Conservation (phyloP, 1,140 invertebrate genomes). For the Bombus difficillimus region DNA sequence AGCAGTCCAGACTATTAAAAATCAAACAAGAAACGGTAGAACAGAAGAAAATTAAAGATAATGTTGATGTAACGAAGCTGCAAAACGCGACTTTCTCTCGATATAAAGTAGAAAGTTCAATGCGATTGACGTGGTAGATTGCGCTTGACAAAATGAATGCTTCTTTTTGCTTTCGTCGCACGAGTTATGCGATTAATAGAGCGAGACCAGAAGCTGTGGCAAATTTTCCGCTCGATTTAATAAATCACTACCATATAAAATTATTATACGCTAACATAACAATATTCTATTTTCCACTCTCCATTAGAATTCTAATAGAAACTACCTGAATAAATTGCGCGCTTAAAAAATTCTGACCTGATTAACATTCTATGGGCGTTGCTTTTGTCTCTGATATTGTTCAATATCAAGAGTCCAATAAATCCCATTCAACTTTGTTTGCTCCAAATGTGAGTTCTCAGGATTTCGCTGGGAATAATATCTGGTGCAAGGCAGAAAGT, state of each 20-base stretch:
- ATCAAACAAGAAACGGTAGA: no score
- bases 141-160: slow-evolving; percentile 20
- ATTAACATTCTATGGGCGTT: not conserved
- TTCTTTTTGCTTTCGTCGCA: slow-evolving; percentile 16
- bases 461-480: slow-evolving; percentile 5
- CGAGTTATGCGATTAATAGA: slow-evolving; percentile 22
- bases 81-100: slow-evolving; percentile 50
- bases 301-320: not conserved
- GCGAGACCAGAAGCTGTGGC: not conserved
- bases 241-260: not conserved
- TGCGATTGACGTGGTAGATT: slow-evolving; percentile 38
- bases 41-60: no score
- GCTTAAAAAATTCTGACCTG: no score
- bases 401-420: not conserved
- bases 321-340: not conserved
- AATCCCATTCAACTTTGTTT: not conserved
- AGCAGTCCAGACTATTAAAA: no score
- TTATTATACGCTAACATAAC: not conserved
- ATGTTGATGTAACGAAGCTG: no score
- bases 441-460: not conserved
- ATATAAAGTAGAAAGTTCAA: slow-evolving; percentile 53
- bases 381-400: not conserved
- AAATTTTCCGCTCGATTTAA: slow-evolving; percentile 2
- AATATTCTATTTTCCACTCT: not conserved
- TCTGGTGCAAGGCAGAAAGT: slow-evolving; percentile 3